These are phyloP conservation scores for Automeris io DNA, from an alignment of 2,888 invertebrate species.

Conservation along the genomic window DNA sequence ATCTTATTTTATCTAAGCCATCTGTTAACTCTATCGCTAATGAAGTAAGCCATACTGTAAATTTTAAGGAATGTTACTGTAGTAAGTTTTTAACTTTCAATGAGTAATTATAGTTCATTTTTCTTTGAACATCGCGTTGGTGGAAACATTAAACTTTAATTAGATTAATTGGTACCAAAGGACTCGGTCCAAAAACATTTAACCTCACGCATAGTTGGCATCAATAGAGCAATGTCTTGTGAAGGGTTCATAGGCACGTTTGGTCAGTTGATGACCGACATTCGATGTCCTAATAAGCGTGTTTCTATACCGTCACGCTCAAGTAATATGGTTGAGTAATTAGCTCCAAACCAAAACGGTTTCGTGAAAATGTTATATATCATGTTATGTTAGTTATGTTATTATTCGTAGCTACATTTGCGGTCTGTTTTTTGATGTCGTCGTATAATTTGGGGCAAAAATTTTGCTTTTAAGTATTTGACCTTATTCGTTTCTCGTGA, in stretches of 20 bases:
- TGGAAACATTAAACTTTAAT: not conserved
- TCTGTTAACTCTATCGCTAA: too few relatives aligned
- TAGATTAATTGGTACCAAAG: not conserved
- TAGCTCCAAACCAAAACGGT: conserved; percentile 9
- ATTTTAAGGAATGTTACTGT: too few relatives aligned
- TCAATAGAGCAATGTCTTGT: not conserved
- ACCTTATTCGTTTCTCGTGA: too few relatives aligned
- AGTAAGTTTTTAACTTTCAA: too few relatives aligned
- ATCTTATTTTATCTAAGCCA: too few relatives aligned
- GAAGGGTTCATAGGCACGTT: not conserved
- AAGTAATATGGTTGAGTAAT: conserved; percentile 16
- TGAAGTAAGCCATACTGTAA: too few relatives aligned
- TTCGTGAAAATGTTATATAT: not conserved
- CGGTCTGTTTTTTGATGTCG: too few relatives aligned
- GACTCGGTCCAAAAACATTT: conserved; percentile 6
- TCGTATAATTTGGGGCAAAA: too few relatives aligned
- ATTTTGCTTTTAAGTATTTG: too few relatives aligned
- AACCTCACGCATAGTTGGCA: conserved; percentile 3
- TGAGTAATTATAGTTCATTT: too few relatives aligned
- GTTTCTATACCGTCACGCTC: conserved; percentile 22
- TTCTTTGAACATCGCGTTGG: not conserved
- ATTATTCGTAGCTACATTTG: too few relatives aligned
- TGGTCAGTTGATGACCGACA: conserved; percentile 24
- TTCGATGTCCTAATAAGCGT: conserved; percentile 29
- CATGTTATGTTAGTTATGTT: too few relatives aligned